These are phyloP conservation scores for Chrysolina oricalcia DNA, from an alignment of 2,888 invertebrate genomes.

Conservation along the genomic window DNA sequence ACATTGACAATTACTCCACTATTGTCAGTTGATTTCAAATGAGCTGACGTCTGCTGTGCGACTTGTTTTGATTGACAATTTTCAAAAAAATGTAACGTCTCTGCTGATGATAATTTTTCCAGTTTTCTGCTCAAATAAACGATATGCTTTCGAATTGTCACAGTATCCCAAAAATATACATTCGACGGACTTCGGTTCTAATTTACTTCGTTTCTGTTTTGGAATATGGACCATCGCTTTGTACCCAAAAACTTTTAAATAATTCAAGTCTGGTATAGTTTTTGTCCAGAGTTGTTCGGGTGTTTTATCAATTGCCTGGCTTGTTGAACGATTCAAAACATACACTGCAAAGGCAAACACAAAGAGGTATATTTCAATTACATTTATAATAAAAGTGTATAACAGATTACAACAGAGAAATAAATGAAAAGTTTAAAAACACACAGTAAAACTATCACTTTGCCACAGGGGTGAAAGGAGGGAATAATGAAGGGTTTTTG, in stretches of 20 bases:
- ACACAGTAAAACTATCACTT: too few relatives aligned
- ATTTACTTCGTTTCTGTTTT: conserved; percentile 61
- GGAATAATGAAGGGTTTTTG: too few relatives aligned
- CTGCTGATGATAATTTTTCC: background rate
- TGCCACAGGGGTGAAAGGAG: too few relatives aligned
- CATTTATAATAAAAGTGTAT: too few relatives aligned
- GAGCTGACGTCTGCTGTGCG: background rate
- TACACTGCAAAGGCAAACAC: too few relatives aligned
- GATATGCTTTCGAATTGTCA: conserved; percentile 40
- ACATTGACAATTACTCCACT: background rate
- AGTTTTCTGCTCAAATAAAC: conserved; percentile 1
- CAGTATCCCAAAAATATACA: too few relatives aligned
- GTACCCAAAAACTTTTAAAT: conserved; percentile 59
- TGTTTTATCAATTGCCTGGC: conserved; percentile 52
- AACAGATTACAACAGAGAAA: too few relatives aligned
- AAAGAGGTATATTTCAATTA: too few relatives aligned
- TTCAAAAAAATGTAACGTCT: too few relatives aligned
- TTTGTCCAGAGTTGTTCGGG: conserved; percentile 62
- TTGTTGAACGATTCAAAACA: conserved; percentile 51
- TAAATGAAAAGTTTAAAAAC: too few relatives aligned
- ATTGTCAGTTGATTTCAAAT: background rate
- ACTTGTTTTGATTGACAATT: background rate
- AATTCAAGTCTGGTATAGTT: conserved; percentile 58
- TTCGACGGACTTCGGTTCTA: conserved; percentile 57
- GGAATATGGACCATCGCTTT: conserved; percentile 60